Conservation (phyloP, 2,113 vertebrate species). For the Mohoua ochrocephala region DNA sequence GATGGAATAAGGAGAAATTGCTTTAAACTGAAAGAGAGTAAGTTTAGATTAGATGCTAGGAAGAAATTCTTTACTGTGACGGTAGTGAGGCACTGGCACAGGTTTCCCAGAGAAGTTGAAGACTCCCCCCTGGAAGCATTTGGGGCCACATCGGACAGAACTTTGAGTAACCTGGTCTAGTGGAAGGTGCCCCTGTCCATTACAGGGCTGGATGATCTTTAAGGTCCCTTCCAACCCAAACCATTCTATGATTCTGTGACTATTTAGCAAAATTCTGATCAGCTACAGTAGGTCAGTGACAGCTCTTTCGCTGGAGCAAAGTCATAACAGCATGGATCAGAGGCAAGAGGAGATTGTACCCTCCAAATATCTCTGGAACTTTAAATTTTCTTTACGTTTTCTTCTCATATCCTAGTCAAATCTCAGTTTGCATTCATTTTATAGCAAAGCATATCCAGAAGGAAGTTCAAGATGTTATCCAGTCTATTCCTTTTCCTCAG, state of each 20-base stretch:
- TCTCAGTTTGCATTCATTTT: neutral
- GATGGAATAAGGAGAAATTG: neutral
- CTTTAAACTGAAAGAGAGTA: neutral
- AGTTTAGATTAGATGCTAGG: neutral
- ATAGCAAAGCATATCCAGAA: neutral
- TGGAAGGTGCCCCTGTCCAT: neutral
- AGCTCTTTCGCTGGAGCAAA: neutral
- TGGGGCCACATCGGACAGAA: too few species aligned
- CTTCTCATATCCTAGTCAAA: neutral
- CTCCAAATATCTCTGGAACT: neutral
- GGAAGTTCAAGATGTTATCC: neutral
- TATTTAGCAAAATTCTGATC: slow-evolving; percentile 23
- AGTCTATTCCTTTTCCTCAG: neutral
- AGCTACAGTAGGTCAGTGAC: neutral
- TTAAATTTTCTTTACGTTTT: neutral
- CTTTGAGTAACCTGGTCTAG: neutral
- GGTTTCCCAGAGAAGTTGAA: neutral
- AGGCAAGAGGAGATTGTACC: neutral
- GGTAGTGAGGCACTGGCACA: neutral
- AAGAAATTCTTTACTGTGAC: neutral
- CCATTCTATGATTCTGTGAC: neutral
- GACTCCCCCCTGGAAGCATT: neutral
- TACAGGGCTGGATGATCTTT: neutral
- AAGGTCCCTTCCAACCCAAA: neutral
- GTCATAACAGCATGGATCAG: neutral